Base-by-base conservation (phyloP, 2,113 vertebrate species). In the Leptocoma aspasia region DNA sequence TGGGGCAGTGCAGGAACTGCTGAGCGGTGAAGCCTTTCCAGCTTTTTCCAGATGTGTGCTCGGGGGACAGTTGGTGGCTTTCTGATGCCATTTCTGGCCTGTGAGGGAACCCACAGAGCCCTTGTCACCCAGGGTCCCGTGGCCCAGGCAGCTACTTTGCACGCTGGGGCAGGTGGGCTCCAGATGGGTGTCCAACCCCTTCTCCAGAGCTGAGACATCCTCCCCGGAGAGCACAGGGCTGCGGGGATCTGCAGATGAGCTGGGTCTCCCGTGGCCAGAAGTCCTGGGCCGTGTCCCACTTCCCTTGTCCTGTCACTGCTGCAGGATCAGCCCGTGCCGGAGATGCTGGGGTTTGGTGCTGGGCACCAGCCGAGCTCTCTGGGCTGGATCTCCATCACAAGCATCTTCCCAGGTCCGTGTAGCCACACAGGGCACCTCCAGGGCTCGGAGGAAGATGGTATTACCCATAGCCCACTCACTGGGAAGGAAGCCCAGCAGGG, bases 361-460 rank as follows among this genome's bases (percentile, higher is more conserved):
- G 60, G 56, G 60, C 37, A n/a, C 90, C 6, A 8, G 47, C 39
- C 0, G 6, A 86, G 47, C 47, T 59, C 47, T 30, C 60, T 20
- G 47, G 47, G 71, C 79, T 83, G 47, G 2, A 27, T 66, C 44
- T 68, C 53, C 1, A 0, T 1, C 1, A 35, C 14, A 24, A 21
- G 49, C 0, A 0, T 54, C 68, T 42, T 75, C 57, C 70, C 12
- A 1, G 1, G 0, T 53, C 42, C 0, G 0, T 35, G 69, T 3
- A 13, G 50, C 39, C 6, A 6, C 0, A 0, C 19, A 18, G 18
- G 45, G 45, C 4, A 3, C 23, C 71, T 26, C 41, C 0, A 1
- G 52, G 23, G 27, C 37, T 44, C 1, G 0, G n/a, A 39, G 52
- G 39, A 60, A 41, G 1, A 1, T 15, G 26, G 9, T 2, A 2